Evolutionary conservation across 2,888 invertebrate species (phyloP), one percentile per base, ranked within the genome.

Genomic region (Chalcis sispes): DNA sequence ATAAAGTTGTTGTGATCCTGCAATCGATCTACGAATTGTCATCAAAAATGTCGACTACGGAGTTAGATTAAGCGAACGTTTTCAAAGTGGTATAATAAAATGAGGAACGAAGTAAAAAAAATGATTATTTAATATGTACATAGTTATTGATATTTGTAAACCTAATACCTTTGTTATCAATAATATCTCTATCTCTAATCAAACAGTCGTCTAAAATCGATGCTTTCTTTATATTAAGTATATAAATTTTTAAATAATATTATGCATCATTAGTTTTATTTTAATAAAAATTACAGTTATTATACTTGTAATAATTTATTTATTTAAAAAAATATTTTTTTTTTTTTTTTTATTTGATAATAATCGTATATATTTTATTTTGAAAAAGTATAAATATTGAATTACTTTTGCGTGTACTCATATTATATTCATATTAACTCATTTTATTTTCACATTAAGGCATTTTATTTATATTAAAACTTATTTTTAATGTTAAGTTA

Each of bases 91-190:
- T 48, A 25, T 52, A 61, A 67, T 67, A 62, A 66, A 66, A 58
- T 67, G 59, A 36, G 59, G 70, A 70, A 74, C 64, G 66, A 48
- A 54, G 27, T 71, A 71, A 77, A 2, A 65, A 61, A 25, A 65
- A 46, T 50, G 54, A 65, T 54, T 66, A 52, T 69, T 36, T 50
- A 67, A 77, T n/a, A 72, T 77, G 75, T 77, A 77, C 27, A 77
- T 77, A 77, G 72, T 58, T 72, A 72, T 29, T 69, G 25, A 72
- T 65, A 77, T 75, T 77, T 75, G 72, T 72, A 75, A 75, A 64
- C 67, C 62, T 27, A 64, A 72, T 56, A 56, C 59, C 42, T 77
- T 73, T 77, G 73, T 77, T 77, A 69, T 77, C 65, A 54, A 73
- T 61, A 65, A 75, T 7, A 70, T n/a, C n/a, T n/a, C 10, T 66